These are phyloP conservation scores for Maniola hyperantus DNA, from an alignment of 2,888 invertebrate genomes.

Conservation along the genomic window DNA sequence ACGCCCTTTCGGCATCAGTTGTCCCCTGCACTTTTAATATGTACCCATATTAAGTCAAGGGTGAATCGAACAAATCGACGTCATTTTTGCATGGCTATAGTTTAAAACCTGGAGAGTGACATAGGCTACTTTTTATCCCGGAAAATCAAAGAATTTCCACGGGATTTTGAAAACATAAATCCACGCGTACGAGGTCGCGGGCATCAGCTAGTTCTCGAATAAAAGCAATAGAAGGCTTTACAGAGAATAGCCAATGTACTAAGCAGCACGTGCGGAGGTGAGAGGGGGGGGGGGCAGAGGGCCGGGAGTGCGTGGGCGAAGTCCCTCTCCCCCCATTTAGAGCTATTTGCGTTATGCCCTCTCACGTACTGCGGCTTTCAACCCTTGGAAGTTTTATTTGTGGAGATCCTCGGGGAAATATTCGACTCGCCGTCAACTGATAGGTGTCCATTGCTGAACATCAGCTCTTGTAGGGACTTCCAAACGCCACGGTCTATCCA, in stretches of 20 bases:
- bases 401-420: slow-evolving; percentile 17
- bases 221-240: background rate
- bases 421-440: background rate
- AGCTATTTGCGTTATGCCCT: slow-evolving; percentile 30
- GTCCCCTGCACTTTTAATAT: too few species aligned
- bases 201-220: too few species aligned
- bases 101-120: too few species aligned
- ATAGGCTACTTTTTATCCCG: too few species aligned
- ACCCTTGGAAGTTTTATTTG: slow-evolving; percentile 26
- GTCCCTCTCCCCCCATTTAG: slow-evolving; percentile 15
- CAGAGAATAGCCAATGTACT: slow-evolving; percentile 12
- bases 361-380: slow-evolving; percentile 27
- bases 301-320: slow-evolving; percentile 22
- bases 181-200: too few species aligned
- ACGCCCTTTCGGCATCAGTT: too few species aligned
- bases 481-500: background rate
- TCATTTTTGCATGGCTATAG: too few species aligned
- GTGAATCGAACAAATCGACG: too few species aligned
- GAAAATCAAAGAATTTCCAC: too few species aligned
- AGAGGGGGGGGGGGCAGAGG: background rate
- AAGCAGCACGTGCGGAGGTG: slow-evolving; percentile 9
- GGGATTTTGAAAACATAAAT: too few species aligned
- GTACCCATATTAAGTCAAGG: too few species aligned
- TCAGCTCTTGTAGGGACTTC: too few species aligned
- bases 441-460: background rate